Percentiles rank a stretch among this genome's conserved stretches.
phyloP scores from a whole-genome alignment of 2,113 vertebrate species.

The Silurus meridionalis region DNA sequence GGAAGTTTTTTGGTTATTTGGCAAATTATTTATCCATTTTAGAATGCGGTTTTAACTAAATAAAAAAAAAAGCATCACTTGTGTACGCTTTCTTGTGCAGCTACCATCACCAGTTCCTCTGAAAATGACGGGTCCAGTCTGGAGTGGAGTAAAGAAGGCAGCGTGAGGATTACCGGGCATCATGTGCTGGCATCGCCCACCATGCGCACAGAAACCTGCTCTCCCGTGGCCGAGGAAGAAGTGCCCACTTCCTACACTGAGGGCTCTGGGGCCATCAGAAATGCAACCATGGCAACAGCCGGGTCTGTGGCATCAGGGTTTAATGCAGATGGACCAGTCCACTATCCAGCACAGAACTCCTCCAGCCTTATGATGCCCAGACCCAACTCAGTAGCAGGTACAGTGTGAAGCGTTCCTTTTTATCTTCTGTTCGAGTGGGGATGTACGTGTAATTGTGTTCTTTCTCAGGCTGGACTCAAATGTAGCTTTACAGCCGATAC shows the following conservation, averaged over 20 bases:
- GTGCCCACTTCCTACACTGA: constrained; percentile 65
- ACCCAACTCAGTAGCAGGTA: constrained; percentile 99
- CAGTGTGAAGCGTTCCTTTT: background rate
- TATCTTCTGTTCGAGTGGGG: background rate
- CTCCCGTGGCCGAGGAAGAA: constrained; percentile 94
- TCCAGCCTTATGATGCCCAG: constrained; percentile 91
- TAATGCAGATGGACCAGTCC: constrained; percentile 79
- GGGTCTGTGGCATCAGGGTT: constrained; percentile 56
- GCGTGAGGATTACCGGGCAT: constrained; percentile 80
- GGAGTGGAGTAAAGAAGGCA: constrained; percentile 94
- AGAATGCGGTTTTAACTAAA: background rate
- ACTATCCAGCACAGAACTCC: constrained; percentile 78
- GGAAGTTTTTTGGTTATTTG: background rate
- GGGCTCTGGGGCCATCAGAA: background rate
- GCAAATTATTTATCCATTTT: background rate
- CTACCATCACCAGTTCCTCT: constrained; percentile 97
- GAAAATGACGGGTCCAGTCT: constrained; percentile 98
- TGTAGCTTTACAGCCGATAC: background rate
- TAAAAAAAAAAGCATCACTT: background rate
- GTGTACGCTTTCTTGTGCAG: constrained; percentile 62
- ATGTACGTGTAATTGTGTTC: background rate
- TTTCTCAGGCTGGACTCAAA: background rate
- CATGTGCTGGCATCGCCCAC: constrained; percentile 79
- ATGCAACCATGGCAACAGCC: constrained; percentile 52
- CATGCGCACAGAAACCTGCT: constrained; percentile 87